Conservation (phyloP, 2,113 vertebrate species). For the Cettia cetti region DNA sequence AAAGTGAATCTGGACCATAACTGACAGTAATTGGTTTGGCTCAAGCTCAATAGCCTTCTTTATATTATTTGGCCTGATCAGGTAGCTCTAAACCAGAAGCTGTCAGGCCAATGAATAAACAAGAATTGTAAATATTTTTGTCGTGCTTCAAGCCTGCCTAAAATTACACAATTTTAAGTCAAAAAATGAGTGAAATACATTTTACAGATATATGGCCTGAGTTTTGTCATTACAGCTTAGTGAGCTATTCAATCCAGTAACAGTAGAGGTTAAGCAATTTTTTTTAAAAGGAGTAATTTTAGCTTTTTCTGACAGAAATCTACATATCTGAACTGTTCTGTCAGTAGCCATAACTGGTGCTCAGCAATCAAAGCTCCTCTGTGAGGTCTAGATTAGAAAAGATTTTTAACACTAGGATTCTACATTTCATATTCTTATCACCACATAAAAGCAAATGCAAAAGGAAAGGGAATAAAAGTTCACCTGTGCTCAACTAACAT, state of each 20-base stretch:
- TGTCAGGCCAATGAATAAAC: conserved; percentile 89
- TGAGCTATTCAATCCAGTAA: neutral
- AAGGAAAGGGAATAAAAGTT: neutral
- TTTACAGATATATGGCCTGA: neutral
- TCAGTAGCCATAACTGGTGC: neutral
- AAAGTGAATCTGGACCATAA: neutral
- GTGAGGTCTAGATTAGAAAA: neutral
- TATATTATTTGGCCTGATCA: conserved; percentile 87
- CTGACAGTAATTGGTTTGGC: conserved; percentile 83
- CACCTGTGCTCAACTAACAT: neutral
- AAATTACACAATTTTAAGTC: neutral
- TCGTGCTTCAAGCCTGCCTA: conserved; percentile 89
- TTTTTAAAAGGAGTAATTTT: neutral
- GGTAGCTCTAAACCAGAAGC: conserved; percentile 86
- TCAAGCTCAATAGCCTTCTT: conserved; percentile 84
- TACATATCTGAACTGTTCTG: neutral
- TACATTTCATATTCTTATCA: neutral
- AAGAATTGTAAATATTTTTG: conserved; percentile 93
- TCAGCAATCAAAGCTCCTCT: neutral
- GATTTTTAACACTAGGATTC: neutral
- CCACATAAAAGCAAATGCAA: neutral
- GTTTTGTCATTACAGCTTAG: neutral
- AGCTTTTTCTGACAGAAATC: neutral
- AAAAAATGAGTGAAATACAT: neutral
- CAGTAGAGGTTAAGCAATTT: neutral